phyloP scores from a whole-genome alignment of 2,888 invertebrate species.

The Mylabris sibirica region DNA sequence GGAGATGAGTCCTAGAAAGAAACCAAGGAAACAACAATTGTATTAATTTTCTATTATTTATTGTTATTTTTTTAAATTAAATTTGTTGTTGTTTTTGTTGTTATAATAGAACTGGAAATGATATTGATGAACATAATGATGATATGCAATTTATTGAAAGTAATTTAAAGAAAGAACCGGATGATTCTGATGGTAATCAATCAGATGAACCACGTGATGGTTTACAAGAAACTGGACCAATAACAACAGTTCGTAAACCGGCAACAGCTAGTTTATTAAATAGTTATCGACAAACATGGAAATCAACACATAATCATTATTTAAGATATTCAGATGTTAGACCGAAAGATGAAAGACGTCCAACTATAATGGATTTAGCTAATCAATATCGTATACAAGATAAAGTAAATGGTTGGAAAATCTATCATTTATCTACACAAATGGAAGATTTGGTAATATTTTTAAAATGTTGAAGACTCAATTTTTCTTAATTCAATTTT shows the following conservation, averaged over 20 bases:
- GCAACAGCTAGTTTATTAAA: conserved; percentile 65
- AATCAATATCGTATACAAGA: conserved; percentile 86
- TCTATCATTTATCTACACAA: conserved; percentile 89
- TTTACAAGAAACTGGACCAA: conserved; percentile 51
- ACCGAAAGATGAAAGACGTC: conserved; percentile 84
- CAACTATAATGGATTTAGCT: conserved; percentile 87
- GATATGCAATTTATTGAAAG: conserved; percentile 71
- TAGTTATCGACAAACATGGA: conserved; percentile 74
- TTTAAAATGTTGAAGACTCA: not conserved
- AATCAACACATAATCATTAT: conserved; percentile 78
- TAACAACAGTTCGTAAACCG: conserved; percentile 56
- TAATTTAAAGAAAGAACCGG: conserved; percentile 57
- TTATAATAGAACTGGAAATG: conserved; percentile 65
- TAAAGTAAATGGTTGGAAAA: conserved; percentile 94
- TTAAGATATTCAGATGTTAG: conserved; percentile 80
- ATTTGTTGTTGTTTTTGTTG: too few relatives aligned
- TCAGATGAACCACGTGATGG: conserved; percentile 58
- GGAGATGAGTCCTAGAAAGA: conserved; percentile 84
- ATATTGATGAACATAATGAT: conserved; percentile 64
- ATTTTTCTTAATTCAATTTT: conserved; percentile 23
- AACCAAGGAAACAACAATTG: conserved; percentile 90
- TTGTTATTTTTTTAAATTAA: conserved; percentile 16
- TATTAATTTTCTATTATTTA: conserved; percentile 61
- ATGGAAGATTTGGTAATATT: conserved; percentile 85
- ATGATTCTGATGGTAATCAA: conserved; percentile 55